phyloP scores from a whole-genome alignment of 2,888 invertebrate genomes.

The Scaptomyza reducta region DNA sequence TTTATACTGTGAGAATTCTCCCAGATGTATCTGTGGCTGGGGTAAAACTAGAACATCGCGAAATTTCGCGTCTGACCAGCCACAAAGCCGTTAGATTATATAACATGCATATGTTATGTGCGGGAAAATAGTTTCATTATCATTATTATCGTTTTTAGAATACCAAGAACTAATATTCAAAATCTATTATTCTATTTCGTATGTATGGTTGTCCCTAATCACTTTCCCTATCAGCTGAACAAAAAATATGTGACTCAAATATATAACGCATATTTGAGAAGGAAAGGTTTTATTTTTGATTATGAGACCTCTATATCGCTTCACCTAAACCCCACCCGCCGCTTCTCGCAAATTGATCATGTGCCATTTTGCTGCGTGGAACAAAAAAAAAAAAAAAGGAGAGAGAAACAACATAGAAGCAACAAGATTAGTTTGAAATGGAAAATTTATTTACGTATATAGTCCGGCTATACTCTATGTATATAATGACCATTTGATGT shows the following conservation, averaged over 20 bases:
- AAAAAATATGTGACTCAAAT: conserved; percentile 15
- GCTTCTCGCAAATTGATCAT: conserved; percentile 43
- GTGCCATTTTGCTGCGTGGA: conserved; percentile 55
- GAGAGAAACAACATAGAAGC: conserved; percentile 1
- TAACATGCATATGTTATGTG: conserved; percentile 18
- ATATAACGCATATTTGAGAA: conserved; percentile 16
- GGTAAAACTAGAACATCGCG: conserved; percentile 7
- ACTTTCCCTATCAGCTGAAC: conserved; percentile 45
- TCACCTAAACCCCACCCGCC: too few species aligned
- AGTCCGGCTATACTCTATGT: conserved; percentile 12
- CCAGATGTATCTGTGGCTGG: conserved; percentile 2
- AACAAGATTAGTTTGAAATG: conserved; percentile 21
- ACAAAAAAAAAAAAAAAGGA: background rate
- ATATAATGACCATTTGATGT: conserved; percentile 14
- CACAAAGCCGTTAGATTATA: conserved; percentile 1
- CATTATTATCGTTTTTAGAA: conserved; percentile 17
- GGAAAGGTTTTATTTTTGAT: conserved; percentile 31
- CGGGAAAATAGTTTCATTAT: conserved; percentile 3
- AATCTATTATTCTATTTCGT: background rate
- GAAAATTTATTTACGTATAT: conserved; percentile 30
- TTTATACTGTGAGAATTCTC: background rate
- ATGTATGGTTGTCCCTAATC: conserved; percentile 27
- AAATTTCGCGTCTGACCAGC: conserved; percentile 16
- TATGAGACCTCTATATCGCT: background rate
- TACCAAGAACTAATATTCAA: background rate